Evolutionary conservation across 2,888 invertebrate genomes (phyloP).

Genomic region (Chrysolina oricalcia): DNA sequence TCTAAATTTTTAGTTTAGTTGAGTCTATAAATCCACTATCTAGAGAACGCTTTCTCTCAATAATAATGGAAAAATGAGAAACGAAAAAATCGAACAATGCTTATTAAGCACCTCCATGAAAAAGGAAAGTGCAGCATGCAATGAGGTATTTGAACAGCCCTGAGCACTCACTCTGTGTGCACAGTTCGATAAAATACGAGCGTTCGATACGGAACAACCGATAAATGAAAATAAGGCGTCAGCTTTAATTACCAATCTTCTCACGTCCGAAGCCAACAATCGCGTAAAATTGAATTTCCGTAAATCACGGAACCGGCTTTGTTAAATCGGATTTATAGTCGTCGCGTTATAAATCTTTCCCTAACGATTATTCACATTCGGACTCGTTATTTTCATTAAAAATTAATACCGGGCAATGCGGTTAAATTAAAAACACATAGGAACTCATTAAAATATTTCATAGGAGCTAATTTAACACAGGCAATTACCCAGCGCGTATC

Average conservation of each 20-base stretch:
- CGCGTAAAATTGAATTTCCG: slow-evolving; percentile 10
- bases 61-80: too few relatives aligned
- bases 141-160: background rate
- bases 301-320: slow-evolving; percentile 33
- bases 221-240: slow-evolving; percentile 19
- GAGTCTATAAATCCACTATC: too few relatives aligned
- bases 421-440: slow-evolving; percentile 64
- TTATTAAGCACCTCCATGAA: too few relatives aligned
- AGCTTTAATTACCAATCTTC: slow-evolving; percentile 21
- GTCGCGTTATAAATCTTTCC: slow-evolving; percentile 47
- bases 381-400: slow-evolving; percentile 58
- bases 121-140: background rate
- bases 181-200: background rate
- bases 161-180: background rate
- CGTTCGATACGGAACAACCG: background rate
- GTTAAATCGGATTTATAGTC: slow-evolving; percentile 38
- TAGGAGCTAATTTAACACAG: slow-evolving; percentile 68
- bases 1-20: too few relatives aligned
- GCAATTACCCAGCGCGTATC: slow-evolving; percentile 63
- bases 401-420: slow-evolving; percentile 56
- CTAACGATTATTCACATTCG: slow-evolving; percentile 47
- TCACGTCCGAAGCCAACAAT: background rate
- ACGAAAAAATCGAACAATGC: background rate
- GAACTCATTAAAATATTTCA: slow-evolving; percentile 69
- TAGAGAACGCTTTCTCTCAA: too few relatives aligned